Evolutionary conservation across 2,888 invertebrate species (phyloP), one percentile per base, ranked within the genome.

Genomic region (Drosophila bunnanda): DNA sequence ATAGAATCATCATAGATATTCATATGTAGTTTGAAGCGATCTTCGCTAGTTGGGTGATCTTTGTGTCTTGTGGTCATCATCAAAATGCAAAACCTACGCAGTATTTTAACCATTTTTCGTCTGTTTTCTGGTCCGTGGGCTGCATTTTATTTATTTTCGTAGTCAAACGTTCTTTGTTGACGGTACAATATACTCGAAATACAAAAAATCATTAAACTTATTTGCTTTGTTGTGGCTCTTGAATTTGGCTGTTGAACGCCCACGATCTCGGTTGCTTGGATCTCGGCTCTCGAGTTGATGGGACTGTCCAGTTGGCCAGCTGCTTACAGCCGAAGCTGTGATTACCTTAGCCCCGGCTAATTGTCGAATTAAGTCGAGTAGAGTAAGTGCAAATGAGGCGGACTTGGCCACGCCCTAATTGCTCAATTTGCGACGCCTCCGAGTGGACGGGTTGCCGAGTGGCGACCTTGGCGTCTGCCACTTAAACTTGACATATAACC

Each of bases 81-180:
- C 69, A 70, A 74, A 77, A 85, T 77, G 82, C 81, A 84, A 82
- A 80, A 60, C 85, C 85, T 76, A 86, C 85, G 87, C 85, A 54
- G 48, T 70, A 53, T 68, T 76, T 57, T 46, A 60, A 17, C 55
- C 56, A 59, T 64, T 60, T 54, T 74, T 46, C 39, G 41, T 46
- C 22, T 75, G 54, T 67, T 62, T 65, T 57, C 43, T 50, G 12
- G 38, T 43, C 39, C 80, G 82, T 82, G 84, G 82, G 82, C 25
- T 78, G 80, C 50, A 65, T 80, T 78, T 80, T 77, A 80, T 82
- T 65, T 73, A 70, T 81, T 80, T 80, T 65, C 74, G 70, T 78
- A 84, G 84, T 85, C 82, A 81, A 85, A 83, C 75, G 85, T 83
- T 83, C 83, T 85, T 83, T 83, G 82, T 84, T 72, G 65, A 54